Evolutionary conservation across 2,797 vertebrate genomes (phyloP), one percentile per base, ranked within the genome.

Genomic region (Enteromius argenteus): DNA sequence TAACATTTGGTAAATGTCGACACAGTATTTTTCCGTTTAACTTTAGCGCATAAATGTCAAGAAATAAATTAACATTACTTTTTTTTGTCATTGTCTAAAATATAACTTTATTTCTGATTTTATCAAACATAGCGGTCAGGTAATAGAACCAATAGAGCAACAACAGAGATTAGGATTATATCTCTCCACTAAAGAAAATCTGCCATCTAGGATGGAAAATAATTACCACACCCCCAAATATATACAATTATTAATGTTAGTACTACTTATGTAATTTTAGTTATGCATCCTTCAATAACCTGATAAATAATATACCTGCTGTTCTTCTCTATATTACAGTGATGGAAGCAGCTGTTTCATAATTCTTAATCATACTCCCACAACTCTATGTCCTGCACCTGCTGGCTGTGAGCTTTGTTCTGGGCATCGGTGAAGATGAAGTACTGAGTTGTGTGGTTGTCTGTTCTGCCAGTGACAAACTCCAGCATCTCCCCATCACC

Each of bases 401-500:
- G 37, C 46, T 88, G 76, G 32, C 79, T 85, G 44, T 87, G 66
- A 35, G 78, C 85, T 23, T 85, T 46, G 35, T 88, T 86, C 71
- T 85, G 53, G 49, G 72, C 72, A 44, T 87, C 67, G 1, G 82
- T 86, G 32, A 85, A 88, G 71, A 89, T 64, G n/a, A 81, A 89
- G 46, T 85, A 51, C 27, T 87, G 76, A 14, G 79, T 80, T 71
- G 82, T 79, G 42, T 88, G 76, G 80, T 76, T 79, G 19, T 85
- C 73, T 9, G 58, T 35, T 1, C 62, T 68, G 0, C 85, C 79
- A 13, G 60, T 87, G 79, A 88, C 64, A 17, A 90, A 64, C 80
- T 89, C 86, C 49, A 88, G 46, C 83, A 88, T 86, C 72, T 90
- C 69, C 19, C 87, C 88, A 3, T 90, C 81, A 32, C 87, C 78